Base-by-base conservation (phyloP, 2,113 vertebrate genomes). In the Apodemus speciosus region DNA sequence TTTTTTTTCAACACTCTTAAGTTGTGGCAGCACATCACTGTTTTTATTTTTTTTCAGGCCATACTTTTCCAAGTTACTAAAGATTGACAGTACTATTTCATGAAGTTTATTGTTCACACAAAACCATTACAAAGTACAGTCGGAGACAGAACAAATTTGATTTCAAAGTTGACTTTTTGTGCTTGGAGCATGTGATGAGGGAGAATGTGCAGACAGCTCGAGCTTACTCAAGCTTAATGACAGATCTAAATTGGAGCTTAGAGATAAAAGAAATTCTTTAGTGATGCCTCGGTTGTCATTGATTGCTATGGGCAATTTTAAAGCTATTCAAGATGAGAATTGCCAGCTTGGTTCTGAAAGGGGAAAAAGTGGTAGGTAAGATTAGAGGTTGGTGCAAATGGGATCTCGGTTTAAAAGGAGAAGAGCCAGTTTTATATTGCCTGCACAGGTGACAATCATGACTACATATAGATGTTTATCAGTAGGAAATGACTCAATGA, bases 251-350 rank as follows among this genome's bases (percentile, higher is more conserved):
- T 98, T 98, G 98, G 98, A 98, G 96, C 98, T 98, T 97, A 97
- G 97, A 98, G 98, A 98, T 98, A 98, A 98, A 98, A 98, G 97
- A 98, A 98, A 98, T 98, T 98, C 98, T 98, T 98, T 98, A 98
- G 98, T 98, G 98, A 98, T 98, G 98, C 98, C 98, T 98, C 98
- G 97, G 98, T 98, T 98, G 98, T 98, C 98, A 98, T 98, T 98
- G 98, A 98, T 98, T 98, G 98, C 98, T 98, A 97, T 96, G 96
- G 98, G 98, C 98, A 98, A 98, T 98, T 98, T 98, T 97, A 98
- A 98, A 98, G 97, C 98, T 98, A 98, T 98, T 98, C 98, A 98
- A 96, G 97, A 97, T 96, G 96, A 98, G 98, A 98, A 98, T 98
- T 98, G 96, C 97, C 97, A 97, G 96, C 92, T 97, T 98, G 96